Percentiles rank a stretch among this genome's conserved stretches.
These are phyloP conservation scores for Apostichopus leukothele DNA, from an alignment of 53 echinoderm and acorn worm genomes.

Conservation along the genomic window DNA sequence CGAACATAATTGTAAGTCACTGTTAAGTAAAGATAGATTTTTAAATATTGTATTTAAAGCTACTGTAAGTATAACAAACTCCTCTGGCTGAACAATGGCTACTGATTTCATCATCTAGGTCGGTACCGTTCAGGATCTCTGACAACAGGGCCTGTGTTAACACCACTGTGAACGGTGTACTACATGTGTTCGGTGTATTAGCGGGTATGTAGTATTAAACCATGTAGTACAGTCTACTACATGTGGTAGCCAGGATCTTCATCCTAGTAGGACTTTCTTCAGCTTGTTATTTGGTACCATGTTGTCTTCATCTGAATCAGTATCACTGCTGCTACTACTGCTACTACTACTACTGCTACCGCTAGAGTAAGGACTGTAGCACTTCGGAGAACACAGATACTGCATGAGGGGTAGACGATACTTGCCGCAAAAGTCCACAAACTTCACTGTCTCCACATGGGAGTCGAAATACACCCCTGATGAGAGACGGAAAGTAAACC, in stretches of 20 bases:
- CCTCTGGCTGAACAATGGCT: too few relatives aligned
- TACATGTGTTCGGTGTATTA: too few relatives aligned
- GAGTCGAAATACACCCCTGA: slow-evolving; percentile 91
- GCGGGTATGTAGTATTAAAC: too few relatives aligned
- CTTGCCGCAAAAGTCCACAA: slow-evolving; percentile 98
- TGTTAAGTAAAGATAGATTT: too few relatives aligned
- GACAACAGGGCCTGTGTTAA: too few relatives aligned
- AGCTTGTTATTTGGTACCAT: slow-evolving; percentile 65
- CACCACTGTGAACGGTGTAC: too few relatives aligned
- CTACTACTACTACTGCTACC: slow-evolving; percentile 37
- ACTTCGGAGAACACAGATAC: slow-evolving; percentile 91
- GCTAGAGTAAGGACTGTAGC: slow-evolving; percentile 64
- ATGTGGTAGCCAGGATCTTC: slow-evolving; percentile 7
- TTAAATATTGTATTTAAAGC: too few relatives aligned
- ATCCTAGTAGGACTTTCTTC: slow-evolving; percentile 90
- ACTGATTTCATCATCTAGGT: too few relatives aligned
- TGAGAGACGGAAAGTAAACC: background rate
- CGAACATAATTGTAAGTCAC: too few relatives aligned
- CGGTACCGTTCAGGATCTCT: too few relatives aligned
- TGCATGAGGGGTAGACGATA: slow-evolving; percentile 93
- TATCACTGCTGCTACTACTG: slow-evolving; percentile 50
- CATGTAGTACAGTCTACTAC: too few relatives aligned
- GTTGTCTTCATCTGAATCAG: slow-evolving; percentile 79
- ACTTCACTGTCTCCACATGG: slow-evolving; percentile 85
- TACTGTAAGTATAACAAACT: too few relatives aligned